Conservation (phyloP, 2,888 invertebrate genomes). For the Caenorhabditis afra region DNA sequence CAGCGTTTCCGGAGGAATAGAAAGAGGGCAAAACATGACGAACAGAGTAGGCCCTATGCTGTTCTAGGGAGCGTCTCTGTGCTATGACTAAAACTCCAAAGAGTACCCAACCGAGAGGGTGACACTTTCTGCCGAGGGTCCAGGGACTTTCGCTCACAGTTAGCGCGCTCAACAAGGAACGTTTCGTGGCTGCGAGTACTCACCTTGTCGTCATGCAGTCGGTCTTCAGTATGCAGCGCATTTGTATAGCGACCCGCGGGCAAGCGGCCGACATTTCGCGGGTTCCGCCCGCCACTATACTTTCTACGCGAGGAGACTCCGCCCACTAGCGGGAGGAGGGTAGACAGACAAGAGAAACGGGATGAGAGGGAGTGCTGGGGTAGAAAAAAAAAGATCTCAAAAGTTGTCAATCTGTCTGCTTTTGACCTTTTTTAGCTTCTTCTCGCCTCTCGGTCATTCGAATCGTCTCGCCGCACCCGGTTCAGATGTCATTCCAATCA, state of each 20-base stretch:
- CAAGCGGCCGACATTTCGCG: conserved; percentile 44
- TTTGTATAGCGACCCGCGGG: conserved; percentile 24
- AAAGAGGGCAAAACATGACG: conserved; percentile 58
- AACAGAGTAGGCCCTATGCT: conserved; percentile 75
- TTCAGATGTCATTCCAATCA: conserved; percentile 48
- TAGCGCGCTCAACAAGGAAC: conserved; percentile 62
- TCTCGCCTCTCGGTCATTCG: no score
- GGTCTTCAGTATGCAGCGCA: not conserved
- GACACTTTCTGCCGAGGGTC: conserved; percentile 72
- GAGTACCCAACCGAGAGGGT: conserved; percentile 67
- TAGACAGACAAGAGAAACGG: not conserved
- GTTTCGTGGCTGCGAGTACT: conserved; percentile 73
- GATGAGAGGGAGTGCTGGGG: not conserved
- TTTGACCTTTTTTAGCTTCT: no score
- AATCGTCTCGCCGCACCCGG: conserved; percentile 6
- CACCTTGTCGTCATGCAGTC: conserved; percentile 69
- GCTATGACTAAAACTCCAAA: conserved; percentile 70
- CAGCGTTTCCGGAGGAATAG: conserved; percentile 10
- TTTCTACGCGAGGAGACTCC: conserved; percentile 18
- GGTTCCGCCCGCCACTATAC: conserved; percentile 24
- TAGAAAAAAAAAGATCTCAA: not conserved
- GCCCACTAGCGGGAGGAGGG: conserved; percentile 21
- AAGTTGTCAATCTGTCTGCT: no score
- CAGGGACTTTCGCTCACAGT: conserved; percentile 76
- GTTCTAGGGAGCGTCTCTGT: conserved; percentile 72